A percentile compares a stretch with the other conserved stretches of the same genome.
Evolutionary conservation across 1,140 invertebrate species (phyloP).

Genomic region (Saxidomus purpurata): DNA sequence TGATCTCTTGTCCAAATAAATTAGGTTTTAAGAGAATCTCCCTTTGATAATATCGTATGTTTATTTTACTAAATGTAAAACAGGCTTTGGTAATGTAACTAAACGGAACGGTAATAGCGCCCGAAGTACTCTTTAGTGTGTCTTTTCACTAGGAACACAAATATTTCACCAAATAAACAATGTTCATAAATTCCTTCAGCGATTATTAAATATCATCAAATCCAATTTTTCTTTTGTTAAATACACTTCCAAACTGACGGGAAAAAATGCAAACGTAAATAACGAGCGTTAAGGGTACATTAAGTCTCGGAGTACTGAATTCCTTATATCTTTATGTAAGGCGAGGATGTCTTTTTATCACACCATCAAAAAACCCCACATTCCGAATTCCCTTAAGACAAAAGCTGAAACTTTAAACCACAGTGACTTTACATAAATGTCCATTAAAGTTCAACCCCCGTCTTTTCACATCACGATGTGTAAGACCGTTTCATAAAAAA

Average conservation of each 20-base stretch:
- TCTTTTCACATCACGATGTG: constrained; percentile 16
- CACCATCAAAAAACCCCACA: neutral
- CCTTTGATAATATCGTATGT: constrained; percentile 51
- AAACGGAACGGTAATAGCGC: neutral
- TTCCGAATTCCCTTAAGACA: constrained; percentile 8
- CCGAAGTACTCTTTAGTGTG: neutral
- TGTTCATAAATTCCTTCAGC: constrained; percentile 2
- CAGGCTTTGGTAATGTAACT: constrained; percentile 9
- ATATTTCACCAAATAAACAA: constrained; percentile 2
- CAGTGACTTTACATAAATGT: constrained; percentile 6
- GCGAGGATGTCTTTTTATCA: neutral
- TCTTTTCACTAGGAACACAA: neutral
- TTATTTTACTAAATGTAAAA: constrained; percentile 38
- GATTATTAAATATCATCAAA: constrained; percentile 4
- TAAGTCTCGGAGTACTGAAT: neutral
- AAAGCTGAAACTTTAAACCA: neutral
- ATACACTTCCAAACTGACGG: neutral
- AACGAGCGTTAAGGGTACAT: neutral
- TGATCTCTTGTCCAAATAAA: constrained; percentile 58
- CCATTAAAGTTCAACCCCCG: neutral
- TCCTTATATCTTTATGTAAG: neutral
- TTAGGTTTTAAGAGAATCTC: constrained; percentile 44
- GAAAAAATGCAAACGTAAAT: neutral
- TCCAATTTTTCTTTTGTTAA: neutral
- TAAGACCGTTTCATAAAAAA: constrained; percentile 37